Conservation (phyloP, 1,140 invertebrate genomes). For the Hylaeus volcanicus region DNA sequence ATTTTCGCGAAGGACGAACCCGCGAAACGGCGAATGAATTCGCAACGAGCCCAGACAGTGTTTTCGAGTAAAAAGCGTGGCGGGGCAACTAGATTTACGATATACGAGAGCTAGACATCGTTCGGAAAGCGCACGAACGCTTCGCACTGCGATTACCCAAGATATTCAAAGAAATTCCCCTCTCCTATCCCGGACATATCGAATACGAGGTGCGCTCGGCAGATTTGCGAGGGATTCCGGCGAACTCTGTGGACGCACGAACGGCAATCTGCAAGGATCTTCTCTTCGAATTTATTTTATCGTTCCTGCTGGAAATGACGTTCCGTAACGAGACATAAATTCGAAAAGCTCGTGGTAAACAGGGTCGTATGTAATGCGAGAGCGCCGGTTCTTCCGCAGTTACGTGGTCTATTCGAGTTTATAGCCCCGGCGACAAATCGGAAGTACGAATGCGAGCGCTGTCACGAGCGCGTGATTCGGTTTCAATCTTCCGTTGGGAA, state of each 20-base stretch:
- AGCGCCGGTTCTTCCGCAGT: slow-evolving; percentile 64
- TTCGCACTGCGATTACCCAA: slow-evolving; percentile 56
- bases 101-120: slow-evolving; percentile 45
- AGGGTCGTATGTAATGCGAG: slow-evolving; percentile 76
- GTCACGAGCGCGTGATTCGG: neutral
- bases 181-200: slow-evolving; percentile 26
- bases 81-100: slow-evolving; percentile 18
- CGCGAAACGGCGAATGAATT: neutral
- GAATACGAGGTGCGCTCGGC: slow-evolving; percentile 48
- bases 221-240: slow-evolving; percentile 61
- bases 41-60: neutral
- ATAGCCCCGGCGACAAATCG: slow-evolving; percentile 66
- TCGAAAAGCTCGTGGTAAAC: slow-evolving; percentile 74
- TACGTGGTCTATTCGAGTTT: slow-evolving; percentile 67
- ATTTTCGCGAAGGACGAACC: neutral
- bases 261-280: slow-evolving; percentile 72
- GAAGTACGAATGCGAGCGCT: slow-evolving; percentile 5
- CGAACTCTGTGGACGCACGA: slow-evolving; percentile 57
- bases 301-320: slow-evolving; percentile 75
- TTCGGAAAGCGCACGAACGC: slow-evolving; percentile 24
- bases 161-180: slow-evolving; percentile 63
- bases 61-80: neutral
- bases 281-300: slow-evolving; percentile 76
- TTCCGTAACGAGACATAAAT: slow-evolving; percentile 79
- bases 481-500: slow-evolving; percentile 3